A percentile compares a stretch with the other conserved stretches of the same genome.
Conservation (phyloP, 2,888 invertebrate genomes). For the Volucella inflata region DNA sequence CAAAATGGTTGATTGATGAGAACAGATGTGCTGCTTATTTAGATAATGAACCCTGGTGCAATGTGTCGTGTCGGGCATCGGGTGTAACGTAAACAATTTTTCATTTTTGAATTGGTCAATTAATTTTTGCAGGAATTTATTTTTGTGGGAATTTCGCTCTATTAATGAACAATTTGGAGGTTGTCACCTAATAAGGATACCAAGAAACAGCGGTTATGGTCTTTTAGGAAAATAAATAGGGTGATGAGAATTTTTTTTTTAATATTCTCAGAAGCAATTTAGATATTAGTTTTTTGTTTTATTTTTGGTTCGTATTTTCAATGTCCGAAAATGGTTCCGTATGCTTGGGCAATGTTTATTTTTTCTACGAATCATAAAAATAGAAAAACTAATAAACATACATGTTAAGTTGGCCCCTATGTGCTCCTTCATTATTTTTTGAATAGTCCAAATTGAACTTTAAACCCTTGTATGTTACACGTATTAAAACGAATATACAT, state of each 20-base stretch:
- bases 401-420: too few relatives aligned
- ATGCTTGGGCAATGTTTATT: too few relatives aligned
- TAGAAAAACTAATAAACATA: too few relatives aligned
- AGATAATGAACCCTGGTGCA: conserved; percentile 44
- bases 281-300: too few relatives aligned
- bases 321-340: too few relatives aligned
- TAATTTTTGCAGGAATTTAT: conserved; percentile 44
- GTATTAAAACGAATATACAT: too few relatives aligned
- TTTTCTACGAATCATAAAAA: too few relatives aligned
- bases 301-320: not conserved
- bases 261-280: not conserved
- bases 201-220: conserved; percentile 9
- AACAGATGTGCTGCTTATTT: conserved; percentile 50
- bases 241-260: conserved; percentile 3
- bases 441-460: too few relatives aligned
- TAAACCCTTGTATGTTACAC: too few relatives aligned
- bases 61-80: conserved; percentile 8
- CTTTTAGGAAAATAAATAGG: conserved; percentile 22
- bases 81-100: conserved; percentile 55
- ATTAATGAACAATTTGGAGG: conserved; percentile 48
- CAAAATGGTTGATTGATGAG: conserved; percentile 52
- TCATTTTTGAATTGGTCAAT: conserved; percentile 71
- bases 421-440: too few relatives aligned
- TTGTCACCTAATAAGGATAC: conserved; percentile 65
- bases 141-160: conserved; percentile 31